Conservation (phyloP, 2,888 invertebrate genomes). For the Troilus luridus region DNA sequence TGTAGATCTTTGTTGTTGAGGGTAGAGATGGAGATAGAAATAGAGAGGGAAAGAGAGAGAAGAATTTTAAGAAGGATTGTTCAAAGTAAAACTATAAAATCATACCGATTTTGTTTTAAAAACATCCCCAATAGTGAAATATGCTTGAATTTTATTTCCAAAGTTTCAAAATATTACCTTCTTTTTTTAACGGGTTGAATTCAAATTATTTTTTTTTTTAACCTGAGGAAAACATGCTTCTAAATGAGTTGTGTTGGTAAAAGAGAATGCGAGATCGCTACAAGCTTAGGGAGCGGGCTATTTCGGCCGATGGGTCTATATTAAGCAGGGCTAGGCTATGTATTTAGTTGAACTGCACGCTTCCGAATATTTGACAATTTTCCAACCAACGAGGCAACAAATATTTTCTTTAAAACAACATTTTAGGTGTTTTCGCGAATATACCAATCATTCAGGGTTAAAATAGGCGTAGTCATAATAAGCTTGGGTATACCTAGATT, state of each 20-base stretch:
- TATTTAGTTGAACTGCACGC: constrained; percentile 57
- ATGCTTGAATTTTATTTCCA: background rate
- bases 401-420: constrained; percentile 57
- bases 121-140: background rate
- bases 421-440: constrained; percentile 45
- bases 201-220: background rate
- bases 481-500: background rate
- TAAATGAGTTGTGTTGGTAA: constrained; percentile 4
- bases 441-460: constrained; percentile 24
- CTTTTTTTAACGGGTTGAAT: background rate
- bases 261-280: constrained; percentile 21
- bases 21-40: too few species aligned
- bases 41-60: too few species aligned
- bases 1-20: too few species aligned
- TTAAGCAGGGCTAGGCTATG: constrained; percentile 29
- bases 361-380: constrained; percentile 52
- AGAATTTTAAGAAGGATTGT: too few species aligned
- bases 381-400: constrained; percentile 52
- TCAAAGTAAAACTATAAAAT: too few species aligned
- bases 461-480: constrained; percentile 43
- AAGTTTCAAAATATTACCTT: background rate
- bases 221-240: background rate
- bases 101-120: background rate
- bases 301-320: background rate
- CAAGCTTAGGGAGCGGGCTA: constrained; percentile 4